A percentile compares a stretch with the other conserved stretches of the same genome.
These are phyloP conservation scores for Eidolon dupreanum DNA, from an alignment of 2,797 vertebrate genomes.

Conservation along the genomic window DNA sequence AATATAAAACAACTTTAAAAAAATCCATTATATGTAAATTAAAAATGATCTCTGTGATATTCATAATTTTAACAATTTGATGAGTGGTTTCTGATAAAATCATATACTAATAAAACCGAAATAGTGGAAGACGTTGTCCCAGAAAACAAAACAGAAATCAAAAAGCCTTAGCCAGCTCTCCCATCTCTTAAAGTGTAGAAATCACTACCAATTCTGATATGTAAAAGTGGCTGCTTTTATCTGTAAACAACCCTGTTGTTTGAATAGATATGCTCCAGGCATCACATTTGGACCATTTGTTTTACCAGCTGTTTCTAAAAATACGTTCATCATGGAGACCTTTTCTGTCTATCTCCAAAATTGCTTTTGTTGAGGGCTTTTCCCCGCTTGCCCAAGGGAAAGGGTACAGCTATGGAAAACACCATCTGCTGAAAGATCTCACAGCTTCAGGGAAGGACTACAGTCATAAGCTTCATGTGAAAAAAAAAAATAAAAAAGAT, in stretches of 20 bases:
- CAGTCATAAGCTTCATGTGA: slow-evolving; percentile 25
- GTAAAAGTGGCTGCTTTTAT: slow-evolving; percentile 74
- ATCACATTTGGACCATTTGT: slow-evolving; percentile 80
- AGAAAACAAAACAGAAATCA: neutral
- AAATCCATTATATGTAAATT: neutral
- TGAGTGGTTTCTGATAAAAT: neutral
- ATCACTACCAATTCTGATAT: slow-evolving; percentile 43
- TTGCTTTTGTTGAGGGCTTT: slow-evolving; percentile 61
- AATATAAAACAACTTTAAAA: neutral
- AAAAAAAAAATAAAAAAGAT: neutral
- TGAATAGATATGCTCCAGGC: slow-evolving; percentile 80
- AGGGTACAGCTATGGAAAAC: slow-evolving; percentile 75
- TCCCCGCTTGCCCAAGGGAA: slow-evolving; percentile 54
- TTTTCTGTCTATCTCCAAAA: slow-evolving; percentile 68
- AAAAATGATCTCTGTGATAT: neutral
- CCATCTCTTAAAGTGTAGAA: neutral
- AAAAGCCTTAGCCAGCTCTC: slow-evolving; percentile 3
- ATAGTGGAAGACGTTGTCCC: neutral
- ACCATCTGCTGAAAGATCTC: slow-evolving; percentile 78
- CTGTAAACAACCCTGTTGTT: slow-evolving; percentile 80
- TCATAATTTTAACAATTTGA: neutral
- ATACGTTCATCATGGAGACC: slow-evolving; percentile 57
- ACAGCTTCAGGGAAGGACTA: slow-evolving; percentile 71
- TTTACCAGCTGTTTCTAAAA: slow-evolving; percentile 86
- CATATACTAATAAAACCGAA: neutral